Conservation (phyloP, 1,140 invertebrate genomes). For the Atopsyche davidsoni region DNA sequence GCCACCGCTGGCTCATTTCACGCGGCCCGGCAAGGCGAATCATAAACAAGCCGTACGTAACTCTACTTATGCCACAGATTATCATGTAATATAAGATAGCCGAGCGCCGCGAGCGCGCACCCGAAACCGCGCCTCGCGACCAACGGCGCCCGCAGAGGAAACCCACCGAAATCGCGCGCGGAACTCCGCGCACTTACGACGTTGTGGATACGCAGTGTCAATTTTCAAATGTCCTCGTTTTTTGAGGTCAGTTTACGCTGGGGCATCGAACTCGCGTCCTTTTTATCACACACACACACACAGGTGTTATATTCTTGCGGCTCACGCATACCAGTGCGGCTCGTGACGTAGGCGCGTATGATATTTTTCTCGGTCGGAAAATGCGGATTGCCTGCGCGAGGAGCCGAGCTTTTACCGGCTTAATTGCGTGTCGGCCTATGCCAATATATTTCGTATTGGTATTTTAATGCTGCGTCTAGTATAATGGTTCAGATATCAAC, state of each 20-base stretch:
- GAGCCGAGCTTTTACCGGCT: no score
- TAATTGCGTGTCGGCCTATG: no score
- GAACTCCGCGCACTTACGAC: not conserved
- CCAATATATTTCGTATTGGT: no score
- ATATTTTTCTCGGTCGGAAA: no score
- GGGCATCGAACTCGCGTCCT: slow-evolving; percentile 28
- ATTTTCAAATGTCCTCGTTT: slow-evolving; percentile 29
- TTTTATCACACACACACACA: no score
- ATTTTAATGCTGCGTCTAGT: no score
- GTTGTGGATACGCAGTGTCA: slow-evolving; percentile 1
- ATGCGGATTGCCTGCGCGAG: no score
- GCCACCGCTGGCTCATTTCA: slow-evolving; percentile 11
- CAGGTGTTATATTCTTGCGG: no score
- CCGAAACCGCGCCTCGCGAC: not conserved
- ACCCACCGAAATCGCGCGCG: not conserved
- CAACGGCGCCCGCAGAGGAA: not conserved
- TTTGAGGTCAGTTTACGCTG: slow-evolving; percentile 26
- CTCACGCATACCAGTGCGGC: no score
- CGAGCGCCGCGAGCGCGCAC: not conserved
- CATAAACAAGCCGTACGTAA: slow-evolving; percentile 17
- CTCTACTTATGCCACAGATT: slow-evolving; percentile 21
- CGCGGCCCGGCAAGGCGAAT: slow-evolving; percentile 2
- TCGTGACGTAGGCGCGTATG: slow-evolving; percentile 20
- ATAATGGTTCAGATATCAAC: no score
- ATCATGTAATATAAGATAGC: slow-evolving; percentile 11